phyloP scores from a whole-genome alignment of 2,797 vertebrate species.

The Rhabdomys pumilio region DNA sequence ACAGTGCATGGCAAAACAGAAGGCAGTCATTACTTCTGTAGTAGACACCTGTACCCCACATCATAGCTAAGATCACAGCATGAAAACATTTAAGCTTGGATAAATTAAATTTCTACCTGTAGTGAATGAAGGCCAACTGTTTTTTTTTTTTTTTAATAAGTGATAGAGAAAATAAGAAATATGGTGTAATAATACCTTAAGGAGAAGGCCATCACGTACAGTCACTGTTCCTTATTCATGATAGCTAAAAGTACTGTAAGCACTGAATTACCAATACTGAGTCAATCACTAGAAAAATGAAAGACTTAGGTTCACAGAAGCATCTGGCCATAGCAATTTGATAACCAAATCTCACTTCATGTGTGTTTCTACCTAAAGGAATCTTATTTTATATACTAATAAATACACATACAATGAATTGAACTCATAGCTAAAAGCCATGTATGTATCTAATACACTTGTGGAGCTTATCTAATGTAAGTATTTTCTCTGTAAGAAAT shows the following conservation, averaged over 20 bases:
- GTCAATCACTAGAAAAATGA: not conserved
- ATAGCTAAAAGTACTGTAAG: not conserved
- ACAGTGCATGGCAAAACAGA: not conserved
- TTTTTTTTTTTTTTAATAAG: not conserved
- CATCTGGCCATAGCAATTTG: not conserved
- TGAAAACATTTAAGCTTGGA: not conserved
- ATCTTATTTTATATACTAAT: not conserved
- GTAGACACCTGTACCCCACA: not conserved
- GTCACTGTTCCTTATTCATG: not conserved
- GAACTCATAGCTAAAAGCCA: not conserved
- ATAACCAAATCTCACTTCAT: not conserved
- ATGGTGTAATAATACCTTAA: too few species aligned
- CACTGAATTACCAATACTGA: not conserved
- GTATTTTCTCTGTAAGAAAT: not conserved
- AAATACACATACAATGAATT: not conserved
- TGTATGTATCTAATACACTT: not conserved
- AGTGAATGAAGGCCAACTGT: not conserved
- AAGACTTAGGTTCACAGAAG: not conserved
- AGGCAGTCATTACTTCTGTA: constrained; percentile 20
- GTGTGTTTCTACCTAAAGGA: not conserved
- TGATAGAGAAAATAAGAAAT: not conserved
- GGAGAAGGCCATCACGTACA: too few species aligned
- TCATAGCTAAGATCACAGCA: not conserved
- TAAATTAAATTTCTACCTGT: not conserved
- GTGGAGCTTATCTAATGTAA: not conserved